Base-by-base conservation (phyloP, 2,888 invertebrate genomes). In the Carcina quercana region DNA sequence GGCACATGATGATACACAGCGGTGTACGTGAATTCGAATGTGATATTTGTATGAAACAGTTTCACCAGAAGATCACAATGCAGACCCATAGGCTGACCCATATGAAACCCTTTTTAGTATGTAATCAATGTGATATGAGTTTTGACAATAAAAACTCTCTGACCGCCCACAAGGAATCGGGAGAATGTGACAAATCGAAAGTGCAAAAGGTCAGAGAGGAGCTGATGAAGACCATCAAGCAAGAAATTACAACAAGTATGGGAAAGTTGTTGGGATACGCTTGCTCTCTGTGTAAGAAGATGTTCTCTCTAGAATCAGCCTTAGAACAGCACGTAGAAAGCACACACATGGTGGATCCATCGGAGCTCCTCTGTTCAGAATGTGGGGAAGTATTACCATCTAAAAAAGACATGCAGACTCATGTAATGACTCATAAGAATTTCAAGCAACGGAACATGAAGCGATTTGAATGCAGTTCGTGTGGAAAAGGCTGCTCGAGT, bases 21-120 rank as follows among this genome's bases (percentile, higher is more conserved):
- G 84, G 80, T 0, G 49, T 76, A 2, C 65, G 70, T 39, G 76
- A 80, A n/a, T 85, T 75, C 40, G 72, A 74, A 43, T 85, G 85
- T 51, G 82, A 83, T 32, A 64, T 85, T 6, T 85, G 85, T 42
- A 59, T 55, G 7, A 84, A 82, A 38, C 52, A 73, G 17, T 85
- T 85, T 50, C 74, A 74, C 33, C 84, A 84, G 30, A 84, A 82
- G 49, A 80, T 79, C 8, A 79, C 83, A 1, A 79, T 85, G 83
- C 83, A 83, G 42, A 83, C 83, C 0, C 85, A 85, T 35, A 56
- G 75, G 33, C 35, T 83, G 15, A 80, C 79, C 0, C 84, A 85
- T 30, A 50, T 74, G 33, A 69, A 78, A 30, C 69, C 71, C 0
- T 65, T 67, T 30, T n/a, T n/a, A n/a, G 53, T 61, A 0, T 85